phyloP scores from a whole-genome alignment of 1,140 invertebrate species.

The Drosophila ananassae region DNA sequence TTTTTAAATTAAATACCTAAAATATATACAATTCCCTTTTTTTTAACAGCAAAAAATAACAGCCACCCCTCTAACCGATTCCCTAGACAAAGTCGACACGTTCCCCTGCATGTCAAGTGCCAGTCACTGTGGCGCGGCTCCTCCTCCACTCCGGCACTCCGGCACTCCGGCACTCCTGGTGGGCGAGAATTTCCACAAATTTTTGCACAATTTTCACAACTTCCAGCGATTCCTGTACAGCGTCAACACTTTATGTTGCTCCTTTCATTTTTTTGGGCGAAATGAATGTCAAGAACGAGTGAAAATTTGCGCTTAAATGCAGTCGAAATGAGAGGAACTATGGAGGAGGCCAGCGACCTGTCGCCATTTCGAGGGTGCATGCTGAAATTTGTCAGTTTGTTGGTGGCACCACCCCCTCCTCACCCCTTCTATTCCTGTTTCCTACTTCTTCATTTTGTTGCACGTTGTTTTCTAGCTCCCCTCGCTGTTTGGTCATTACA shows the following conservation, averaged over 20 bases:
- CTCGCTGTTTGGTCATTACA: slow-evolving; percentile 44
- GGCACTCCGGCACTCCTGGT: too few species aligned
- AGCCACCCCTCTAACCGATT: slow-evolving; percentile 19
- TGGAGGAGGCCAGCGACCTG: slow-evolving; percentile 61
- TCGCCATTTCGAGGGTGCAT: slow-evolving; percentile 37
- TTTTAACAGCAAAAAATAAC: too few species aligned
- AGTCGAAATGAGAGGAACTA: slow-evolving; percentile 28
- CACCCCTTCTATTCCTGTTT: neutral
- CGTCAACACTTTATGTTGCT: neutral
- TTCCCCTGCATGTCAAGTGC: slow-evolving; percentile 76
- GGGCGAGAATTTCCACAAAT: neutral
- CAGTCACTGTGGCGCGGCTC: slow-evolving; percentile 45
- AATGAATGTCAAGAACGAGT: slow-evolving; percentile 81
- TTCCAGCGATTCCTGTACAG: neutral
- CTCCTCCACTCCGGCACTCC: slow-evolving; percentile 7
- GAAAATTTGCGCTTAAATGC: slow-evolving; percentile 79
- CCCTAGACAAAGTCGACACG: slow-evolving; percentile 67
- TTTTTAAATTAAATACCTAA: too few species aligned
- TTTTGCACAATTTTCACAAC: slow-evolving; percentile 1
- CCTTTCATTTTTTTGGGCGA: slow-evolving; percentile 16
- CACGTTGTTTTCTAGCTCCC: neutral
- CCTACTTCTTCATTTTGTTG: neutral
- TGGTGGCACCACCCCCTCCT: neutral
- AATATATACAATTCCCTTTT: too few species aligned
- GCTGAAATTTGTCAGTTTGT: slow-evolving; percentile 41